phyloP scores from a whole-genome alignment of 2,113 vertebrate genomes.

The Acrocephalus kingi region DNA sequence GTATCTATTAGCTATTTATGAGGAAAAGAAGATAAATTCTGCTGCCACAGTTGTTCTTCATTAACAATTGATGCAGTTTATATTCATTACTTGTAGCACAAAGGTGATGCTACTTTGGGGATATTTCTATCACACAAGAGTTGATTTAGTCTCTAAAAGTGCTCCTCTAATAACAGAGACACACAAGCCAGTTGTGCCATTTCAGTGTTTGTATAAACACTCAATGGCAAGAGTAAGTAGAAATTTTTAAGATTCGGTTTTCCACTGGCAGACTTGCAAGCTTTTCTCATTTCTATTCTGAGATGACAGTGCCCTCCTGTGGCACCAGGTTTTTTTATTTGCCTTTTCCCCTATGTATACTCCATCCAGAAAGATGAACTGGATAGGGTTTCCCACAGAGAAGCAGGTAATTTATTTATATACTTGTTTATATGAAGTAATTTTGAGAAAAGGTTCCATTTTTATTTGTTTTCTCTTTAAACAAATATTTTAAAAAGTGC shows the following conservation, averaged over 20 bases:
- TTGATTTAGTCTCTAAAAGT: not conserved
- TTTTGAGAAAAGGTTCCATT: not conserved
- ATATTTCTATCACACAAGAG: not conserved
- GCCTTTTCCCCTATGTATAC: not conserved
- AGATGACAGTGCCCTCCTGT: constrained; percentile 29
- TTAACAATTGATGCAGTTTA: constrained; percentile 43
- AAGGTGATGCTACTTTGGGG: not conserved
- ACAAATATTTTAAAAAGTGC: not conserved
- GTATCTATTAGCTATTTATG: constrained; percentile 52
- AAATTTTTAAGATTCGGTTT: not conserved
- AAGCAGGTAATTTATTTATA: not conserved
- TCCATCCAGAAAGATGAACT: not conserved
- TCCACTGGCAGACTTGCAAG: not conserved
- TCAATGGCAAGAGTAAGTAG: not conserved
- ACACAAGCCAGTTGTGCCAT: not conserved
- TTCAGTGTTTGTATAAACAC: not conserved
- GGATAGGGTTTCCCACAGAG: not conserved
- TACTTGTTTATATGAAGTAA: not conserved
- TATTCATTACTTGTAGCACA: constrained; percentile 8
- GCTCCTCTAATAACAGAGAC: not conserved
- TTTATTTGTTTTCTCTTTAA: not conserved
- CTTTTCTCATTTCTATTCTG: not conserved
- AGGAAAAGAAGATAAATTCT: constrained; percentile 35
- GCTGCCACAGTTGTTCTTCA: not conserved
- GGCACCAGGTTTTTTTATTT: not conserved